Base-by-base conservation (phyloP, 2,797 vertebrate species). In the Oophaga sylvatica region DNA sequence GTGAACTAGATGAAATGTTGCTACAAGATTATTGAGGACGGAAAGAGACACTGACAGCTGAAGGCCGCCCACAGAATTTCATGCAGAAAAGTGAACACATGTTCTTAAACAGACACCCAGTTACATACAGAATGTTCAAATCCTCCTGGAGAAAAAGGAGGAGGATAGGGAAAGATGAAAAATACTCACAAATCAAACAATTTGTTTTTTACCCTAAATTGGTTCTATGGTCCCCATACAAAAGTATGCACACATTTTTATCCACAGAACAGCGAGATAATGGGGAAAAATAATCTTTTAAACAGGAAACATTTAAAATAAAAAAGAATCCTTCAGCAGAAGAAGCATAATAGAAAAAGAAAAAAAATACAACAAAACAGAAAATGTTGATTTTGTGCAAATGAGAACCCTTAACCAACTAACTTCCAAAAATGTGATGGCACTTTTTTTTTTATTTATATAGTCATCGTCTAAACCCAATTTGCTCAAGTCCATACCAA, bases 51-150 rank as follows among this genome's bases (percentile, higher is more conserved):
- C 29, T 81, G 60, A 68, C 87, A 88, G 83, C 80, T 88, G 87
- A 85, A 88, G 63, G 71, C 87, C 83, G 41, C 87, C 87, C 79
- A 88, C 87, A 85, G 65, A 31, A 76, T 85, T 88, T 81, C 77
- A 76, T 84, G 75, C 78, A 85, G 48, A 81, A 85, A 67, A 63
- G 56, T 16, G 78, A 84, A 60, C 87, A 88, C 87, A 88, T 88
- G 79, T 85, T 85, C 70, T 68, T 81, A 41, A 35, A 88, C 65
- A 73, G 76, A 88, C 77, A 76, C 59, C 31, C 31, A 13, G n/a
- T 29, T 78, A 77, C 82, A 81, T 80, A 68, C 79, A 87, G 31
- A 31, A 31, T 75, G 68, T 87, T 83, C 75, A 79, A 16, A 19
- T 63, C 65, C 2, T 79, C 12, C 20, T 11, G 35, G 1, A 71